Conservation (phyloP, 2,888 invertebrate species). For the Meghimatium bilineatum region DNA sequence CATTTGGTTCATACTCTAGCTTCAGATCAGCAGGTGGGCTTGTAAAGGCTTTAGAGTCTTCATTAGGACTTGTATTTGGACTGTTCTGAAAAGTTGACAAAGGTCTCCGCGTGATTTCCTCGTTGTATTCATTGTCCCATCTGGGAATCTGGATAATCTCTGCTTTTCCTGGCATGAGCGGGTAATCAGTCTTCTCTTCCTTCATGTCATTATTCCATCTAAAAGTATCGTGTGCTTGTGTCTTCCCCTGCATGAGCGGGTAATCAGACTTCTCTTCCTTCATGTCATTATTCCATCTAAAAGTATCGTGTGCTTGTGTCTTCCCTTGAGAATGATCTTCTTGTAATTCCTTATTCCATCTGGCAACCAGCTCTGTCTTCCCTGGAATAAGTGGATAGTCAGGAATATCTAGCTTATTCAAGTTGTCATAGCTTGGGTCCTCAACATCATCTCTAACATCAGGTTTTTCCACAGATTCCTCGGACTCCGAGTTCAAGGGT, state of each 20-base stretch:
- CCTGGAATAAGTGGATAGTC: constrained; percentile 45
- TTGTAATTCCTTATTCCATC: constrained; percentile 29
- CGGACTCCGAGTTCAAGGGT: constrained; percentile 67
- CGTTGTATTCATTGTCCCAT: constrained; percentile 43
- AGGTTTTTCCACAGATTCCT: constrained; percentile 63
- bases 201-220: constrained; percentile 53
- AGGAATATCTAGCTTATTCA: constrained; percentile 52
- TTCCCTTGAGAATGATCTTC: no score
- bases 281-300: no score
- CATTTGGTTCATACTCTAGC: not conserved
- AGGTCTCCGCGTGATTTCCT: constrained; percentile 31
- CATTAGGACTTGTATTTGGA: constrained; percentile 12
- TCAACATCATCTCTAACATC: constrained; percentile 33
- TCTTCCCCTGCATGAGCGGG: constrained; percentile 32
- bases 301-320: no score
- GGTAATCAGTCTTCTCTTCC: constrained; percentile 48
- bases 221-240: constrained; percentile 41
- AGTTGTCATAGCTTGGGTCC: constrained; percentile 52
- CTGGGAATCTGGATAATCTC: constrained; percentile 47
- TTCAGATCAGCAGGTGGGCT: constrained; percentile 14
- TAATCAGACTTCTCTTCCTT: constrained; percentile 39
- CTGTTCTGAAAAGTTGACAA: constrained; percentile 53
- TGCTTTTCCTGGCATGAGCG: constrained; percentile 30
- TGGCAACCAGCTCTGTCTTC: constrained; percentile 39
- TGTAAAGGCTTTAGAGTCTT: not conserved